Percentiles rank a stretch among this genome's conserved stretches.
These are phyloP conservation scores for Phylloscopus whistleri DNA, from an alignment of 2,113 vertebrate species.

Conservation along the genomic window DNA sequence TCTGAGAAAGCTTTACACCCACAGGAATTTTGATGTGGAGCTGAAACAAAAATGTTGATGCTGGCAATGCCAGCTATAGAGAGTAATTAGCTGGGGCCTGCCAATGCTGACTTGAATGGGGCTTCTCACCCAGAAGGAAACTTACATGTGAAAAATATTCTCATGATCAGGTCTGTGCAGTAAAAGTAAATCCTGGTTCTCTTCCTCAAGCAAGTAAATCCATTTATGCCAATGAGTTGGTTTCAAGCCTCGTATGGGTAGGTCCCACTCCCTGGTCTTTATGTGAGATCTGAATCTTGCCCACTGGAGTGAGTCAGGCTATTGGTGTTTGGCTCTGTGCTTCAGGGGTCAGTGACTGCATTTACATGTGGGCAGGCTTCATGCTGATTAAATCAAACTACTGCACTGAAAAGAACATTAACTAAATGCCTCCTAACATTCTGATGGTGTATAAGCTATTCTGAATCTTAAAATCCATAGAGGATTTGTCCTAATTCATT, in stretches of 20 bases:
- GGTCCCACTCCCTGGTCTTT: not conserved
- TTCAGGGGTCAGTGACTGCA: conserved; percentile 20
- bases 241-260: not conserved
- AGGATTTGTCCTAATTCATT: not conserved
- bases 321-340: not conserved
- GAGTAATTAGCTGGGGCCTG: conserved; percentile 58
- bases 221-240: not conserved
- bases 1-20: conserved; percentile 60
- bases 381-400: conserved; percentile 35
- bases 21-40: conserved; percentile 62
- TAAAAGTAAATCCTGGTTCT: conserved; percentile 4
- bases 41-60: conserved; percentile 66
- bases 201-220: not conserved
- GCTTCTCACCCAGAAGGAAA: conserved; percentile 54
- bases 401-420: conserved; percentile 14
- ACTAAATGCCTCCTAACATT: not conserved
- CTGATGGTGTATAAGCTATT: not conserved
- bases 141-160: conserved; percentile 29
- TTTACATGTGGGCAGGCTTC: conserved; percentile 14
- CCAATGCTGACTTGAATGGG: conserved; percentile 46
- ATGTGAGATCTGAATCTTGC: not conserved
- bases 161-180: not conserved
- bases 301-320: not conserved
- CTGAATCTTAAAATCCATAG: not conserved
- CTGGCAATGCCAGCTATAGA: conserved; percentile 32